Conservation (phyloP, 1,140 invertebrate genomes). For the Portunus trituberculatus region DNA sequence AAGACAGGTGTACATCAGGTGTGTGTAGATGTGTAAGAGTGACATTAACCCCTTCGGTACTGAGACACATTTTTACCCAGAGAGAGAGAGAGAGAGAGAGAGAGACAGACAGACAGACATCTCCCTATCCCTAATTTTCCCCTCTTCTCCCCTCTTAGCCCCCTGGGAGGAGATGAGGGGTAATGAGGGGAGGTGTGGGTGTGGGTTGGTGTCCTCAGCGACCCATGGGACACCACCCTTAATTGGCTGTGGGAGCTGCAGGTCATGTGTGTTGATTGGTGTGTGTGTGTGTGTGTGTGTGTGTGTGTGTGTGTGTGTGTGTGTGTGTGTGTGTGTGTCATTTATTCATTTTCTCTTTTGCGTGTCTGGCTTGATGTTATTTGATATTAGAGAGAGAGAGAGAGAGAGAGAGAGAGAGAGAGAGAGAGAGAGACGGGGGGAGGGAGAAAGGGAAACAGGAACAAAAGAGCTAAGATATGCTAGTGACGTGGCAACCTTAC, state of each 20-base stretch:
- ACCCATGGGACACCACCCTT: background rate
- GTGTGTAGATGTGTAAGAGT: too few relatives aligned
- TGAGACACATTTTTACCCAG: too few relatives aligned
- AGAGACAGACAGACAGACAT: too few relatives aligned
- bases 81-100: too few relatives aligned
- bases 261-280: background rate
- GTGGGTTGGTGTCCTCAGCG: background rate
- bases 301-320: constrained; percentile 49
- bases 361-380: too few relatives aligned
- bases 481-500: background rate
- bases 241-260: background rate
- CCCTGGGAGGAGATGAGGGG: background rate
- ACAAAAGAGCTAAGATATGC: background rate
- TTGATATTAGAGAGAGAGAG: background rate
- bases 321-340: constrained; percentile 47
- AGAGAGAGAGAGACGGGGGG: background rate
- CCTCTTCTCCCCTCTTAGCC: too few relatives aligned
- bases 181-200: too few relatives aligned
- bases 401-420: background rate
- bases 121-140: too few relatives aligned
- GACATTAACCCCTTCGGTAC: too few relatives aligned
- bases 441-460: background rate
- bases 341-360: background rate
- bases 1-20: too few relatives aligned
- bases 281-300: constrained; percentile 41